Evolutionary conservation across 2,797 vertebrate genomes (phyloP).

Genomic region (Anomalospiza imberbis): DNA sequence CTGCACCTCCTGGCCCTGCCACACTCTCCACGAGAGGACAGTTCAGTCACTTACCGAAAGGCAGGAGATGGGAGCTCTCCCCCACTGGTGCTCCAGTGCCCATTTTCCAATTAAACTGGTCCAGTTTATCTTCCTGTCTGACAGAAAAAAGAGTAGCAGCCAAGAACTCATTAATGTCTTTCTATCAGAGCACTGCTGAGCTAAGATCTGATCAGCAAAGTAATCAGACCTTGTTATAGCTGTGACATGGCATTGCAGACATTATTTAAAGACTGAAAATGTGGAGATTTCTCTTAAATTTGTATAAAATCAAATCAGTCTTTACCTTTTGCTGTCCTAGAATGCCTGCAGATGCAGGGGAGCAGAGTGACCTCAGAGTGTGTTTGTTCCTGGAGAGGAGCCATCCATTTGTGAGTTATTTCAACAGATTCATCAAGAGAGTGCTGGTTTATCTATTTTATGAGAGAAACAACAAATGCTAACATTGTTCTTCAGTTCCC

Average conservation of each 20-base stretch:
- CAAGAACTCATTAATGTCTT: slow-evolving; percentile 41
- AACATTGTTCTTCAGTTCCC: neutral
- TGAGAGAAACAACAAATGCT: neutral
- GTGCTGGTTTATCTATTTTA: neutral
- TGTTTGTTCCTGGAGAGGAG: neutral
- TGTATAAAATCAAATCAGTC: neutral
- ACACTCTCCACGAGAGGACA: neutral
- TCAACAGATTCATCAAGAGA: neutral
- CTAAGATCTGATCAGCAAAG: slow-evolving; percentile 12
- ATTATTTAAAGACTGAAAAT: neutral
- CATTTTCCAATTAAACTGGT: slow-evolving; percentile 23
- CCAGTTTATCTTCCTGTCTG: slow-evolving; percentile 12
- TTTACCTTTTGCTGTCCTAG: neutral
- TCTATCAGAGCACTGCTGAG: slow-evolving; percentile 2
- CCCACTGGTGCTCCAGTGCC: neutral
- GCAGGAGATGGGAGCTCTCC: neutral
- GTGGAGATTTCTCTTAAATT: neutral
- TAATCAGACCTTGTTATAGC: neutral
- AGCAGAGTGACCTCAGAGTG: neutral
- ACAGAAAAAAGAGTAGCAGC: slow-evolving; percentile 16
- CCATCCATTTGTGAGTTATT: neutral
- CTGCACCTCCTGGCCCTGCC: neutral
- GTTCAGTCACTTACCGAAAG: neutral
- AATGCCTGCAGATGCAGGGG: neutral
- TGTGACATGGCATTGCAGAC: neutral